Evolutionary conservation across 2,113 vertebrate species (phyloP).

Genomic region (Nycticebus coucang): DNA sequence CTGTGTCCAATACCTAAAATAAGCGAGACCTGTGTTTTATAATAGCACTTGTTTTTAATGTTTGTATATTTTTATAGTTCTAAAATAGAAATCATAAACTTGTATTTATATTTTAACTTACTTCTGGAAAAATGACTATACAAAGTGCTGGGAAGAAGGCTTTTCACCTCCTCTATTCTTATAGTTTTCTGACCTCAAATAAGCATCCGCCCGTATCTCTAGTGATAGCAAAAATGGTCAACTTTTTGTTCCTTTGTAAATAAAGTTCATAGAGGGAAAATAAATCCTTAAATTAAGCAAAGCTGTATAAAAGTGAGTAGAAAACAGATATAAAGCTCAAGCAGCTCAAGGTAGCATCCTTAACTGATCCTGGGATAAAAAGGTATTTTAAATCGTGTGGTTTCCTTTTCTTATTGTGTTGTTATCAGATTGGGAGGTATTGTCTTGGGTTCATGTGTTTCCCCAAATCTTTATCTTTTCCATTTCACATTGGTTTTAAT

Average conservation of each 20-base stretch:
- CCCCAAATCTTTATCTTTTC: neutral
- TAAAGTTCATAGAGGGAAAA: slow-evolving; percentile 15
- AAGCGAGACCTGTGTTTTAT: neutral
- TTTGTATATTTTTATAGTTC: slow-evolving; percentile 9
- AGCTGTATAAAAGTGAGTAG: neutral
- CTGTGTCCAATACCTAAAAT: neutral
- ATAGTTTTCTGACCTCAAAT: slow-evolving; percentile 44
- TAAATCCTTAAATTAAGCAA: slow-evolving; percentile 41
- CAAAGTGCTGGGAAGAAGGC: neutral
- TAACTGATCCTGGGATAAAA: neutral
- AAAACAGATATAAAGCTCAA: neutral
- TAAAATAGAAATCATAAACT: neutral
- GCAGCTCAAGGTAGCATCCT: neutral
- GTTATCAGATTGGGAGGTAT: neutral
- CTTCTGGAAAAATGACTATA: neutral
- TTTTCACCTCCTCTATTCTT: neutral
- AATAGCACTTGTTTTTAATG: neutral
- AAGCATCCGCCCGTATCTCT: neutral
- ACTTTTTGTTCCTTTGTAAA: neutral
- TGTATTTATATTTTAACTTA: slow-evolving; percentile 37
- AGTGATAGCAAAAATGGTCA: slow-evolving; percentile 21
- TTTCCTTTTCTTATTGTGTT: neutral
- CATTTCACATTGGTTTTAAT: slow-evolving; percentile 25
- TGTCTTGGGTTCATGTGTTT: neutral
- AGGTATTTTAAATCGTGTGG: neutral